Base-by-base conservation (phyloP, 1,140 invertebrate genomes). In the Dinoponera quadriceps region DNA sequence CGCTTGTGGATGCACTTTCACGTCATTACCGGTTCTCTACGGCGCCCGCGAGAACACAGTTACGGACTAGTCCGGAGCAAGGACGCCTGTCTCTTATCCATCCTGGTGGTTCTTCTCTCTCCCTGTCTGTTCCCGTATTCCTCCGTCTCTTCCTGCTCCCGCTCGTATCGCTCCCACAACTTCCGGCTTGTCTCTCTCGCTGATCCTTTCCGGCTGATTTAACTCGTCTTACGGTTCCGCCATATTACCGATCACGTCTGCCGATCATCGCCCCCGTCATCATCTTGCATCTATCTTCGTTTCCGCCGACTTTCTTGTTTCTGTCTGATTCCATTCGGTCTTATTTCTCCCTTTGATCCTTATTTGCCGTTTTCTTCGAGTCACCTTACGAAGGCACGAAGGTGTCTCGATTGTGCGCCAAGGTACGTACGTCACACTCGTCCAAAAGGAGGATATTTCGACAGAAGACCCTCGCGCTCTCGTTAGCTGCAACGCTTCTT, bases 1-100 rank as follows among this genome's bases (percentile, higher is more conserved):
- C 62, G 63, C 86, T 88, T 74, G 85, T 90, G 82, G 85, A 92
- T 92, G 91, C 92, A 93, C 92, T 93, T 93, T 92, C 92, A 93
- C 92, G 90, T 91, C 82, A 88, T 88, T 91, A 89, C 82, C 87
- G 86, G 84, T 89, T 92, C 78, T 88, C 84, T 80, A 65, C 48
- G 33, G 38, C 54, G 55, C 44, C 48, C 29, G 29, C 81, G 63
- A 55, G 48, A 25, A 18, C 82, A 77, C 65, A 60, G 33, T 83
- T 78, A 63, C 51, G 27, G 51, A 78, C 44, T 68, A 63, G 57
- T 71, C 55, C 62, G 49, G 33, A 77, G 73, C 73, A 80, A 80
- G 74, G 73, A 84, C 60, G 60, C 66, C 33, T 59, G 20, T 78
- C 49, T 14, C 62, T 44, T 33, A 38, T 69, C 63, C 66, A 57